Evolutionary conservation across 2,797 vertebrate species (phyloP).

Genomic region (Labroides dimidiatus): DNA sequence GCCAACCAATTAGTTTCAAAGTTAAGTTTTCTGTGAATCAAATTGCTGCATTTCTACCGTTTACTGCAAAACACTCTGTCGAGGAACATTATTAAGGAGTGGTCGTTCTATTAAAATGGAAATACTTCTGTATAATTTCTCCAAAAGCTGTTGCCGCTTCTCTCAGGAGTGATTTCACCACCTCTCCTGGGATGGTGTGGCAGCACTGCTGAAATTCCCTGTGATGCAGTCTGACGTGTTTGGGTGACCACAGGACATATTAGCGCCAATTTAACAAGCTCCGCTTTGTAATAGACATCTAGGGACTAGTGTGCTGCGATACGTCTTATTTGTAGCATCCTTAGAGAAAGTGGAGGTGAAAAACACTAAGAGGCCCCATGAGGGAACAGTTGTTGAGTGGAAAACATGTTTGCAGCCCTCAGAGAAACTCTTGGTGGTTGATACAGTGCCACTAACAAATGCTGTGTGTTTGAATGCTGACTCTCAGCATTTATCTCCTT

Average conservation of each 20-base stretch:
- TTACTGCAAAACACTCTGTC: conserved; percentile 46
- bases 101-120: conserved; percentile 47
- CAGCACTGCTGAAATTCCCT: conserved; percentile 49
- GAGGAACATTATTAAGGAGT: conserved; percentile 27
- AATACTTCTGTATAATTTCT: conserved; percentile 40
- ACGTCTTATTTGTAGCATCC: conserved; percentile 54
- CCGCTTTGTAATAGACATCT: conserved; percentile 59
- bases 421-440: conserved; percentile 40
- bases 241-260: conserved; percentile 60
- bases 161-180: conserved; percentile 26
- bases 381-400: conserved; percentile 52
- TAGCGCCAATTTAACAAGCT: conserved; percentile 65
- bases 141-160: conserved; percentile 19
- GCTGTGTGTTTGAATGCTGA: conserved; percentile 41
- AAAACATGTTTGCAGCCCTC: conserved; percentile 67
- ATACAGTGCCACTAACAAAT: conserved; percentile 29
- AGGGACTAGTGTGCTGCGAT: conserved; percentile 46
- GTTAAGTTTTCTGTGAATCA: conserved; percentile 32
- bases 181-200: conserved; percentile 42
- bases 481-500: conserved; percentile 44
- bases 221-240: conserved; percentile 63
- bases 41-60: conserved; percentile 12
- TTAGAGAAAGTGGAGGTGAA: conserved; percentile 61
- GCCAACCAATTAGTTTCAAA: conserved; percentile 61
- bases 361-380: conserved; percentile 57